These are phyloP conservation scores for Ochlodes sylvanus DNA, from an alignment of 2,888 invertebrate genomes.

Conservation along the genomic window DNA sequence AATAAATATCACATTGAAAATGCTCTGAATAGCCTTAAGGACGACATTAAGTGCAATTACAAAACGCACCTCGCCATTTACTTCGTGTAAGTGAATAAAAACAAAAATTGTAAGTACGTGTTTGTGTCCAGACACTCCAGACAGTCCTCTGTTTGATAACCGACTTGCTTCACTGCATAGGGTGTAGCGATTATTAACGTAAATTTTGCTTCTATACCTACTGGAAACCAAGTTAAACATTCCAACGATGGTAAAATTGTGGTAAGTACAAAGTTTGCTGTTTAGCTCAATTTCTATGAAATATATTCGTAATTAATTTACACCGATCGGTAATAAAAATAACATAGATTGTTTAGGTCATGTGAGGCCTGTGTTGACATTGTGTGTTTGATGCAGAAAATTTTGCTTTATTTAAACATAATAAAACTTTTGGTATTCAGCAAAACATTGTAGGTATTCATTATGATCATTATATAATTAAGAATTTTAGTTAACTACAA, in stretches of 20 bases:
- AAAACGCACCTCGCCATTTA: conserved; percentile 34
- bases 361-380: too few relatives aligned
- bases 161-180: conserved; percentile 10
- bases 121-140: not conserved
- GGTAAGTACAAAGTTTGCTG: too few relatives aligned
- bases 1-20: conserved; percentile 77
- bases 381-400: not conserved
- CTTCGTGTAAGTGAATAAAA: conserved; percentile 25
- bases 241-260: too few relatives aligned
- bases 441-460: too few relatives aligned
- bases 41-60: conserved; percentile 76
- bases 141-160: conserved; percentile 14
- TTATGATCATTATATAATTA: too few relatives aligned
- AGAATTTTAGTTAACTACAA: not conserved
- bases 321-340: too few relatives aligned
- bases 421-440: too few relatives aligned
- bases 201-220: too few relatives aligned
- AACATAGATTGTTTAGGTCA: too few relatives aligned
- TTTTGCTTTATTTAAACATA: not conserved
- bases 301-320: too few relatives aligned
- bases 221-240: too few relatives aligned
- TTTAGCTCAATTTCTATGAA: too few relatives aligned
- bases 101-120: conserved; percentile 41
- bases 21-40: conserved; percentile 75
- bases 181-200: not conserved